Evolutionary conservation across 2,113 vertebrate genomes (phyloP).

Genomic region (Entelurus aequoreus): DNA sequence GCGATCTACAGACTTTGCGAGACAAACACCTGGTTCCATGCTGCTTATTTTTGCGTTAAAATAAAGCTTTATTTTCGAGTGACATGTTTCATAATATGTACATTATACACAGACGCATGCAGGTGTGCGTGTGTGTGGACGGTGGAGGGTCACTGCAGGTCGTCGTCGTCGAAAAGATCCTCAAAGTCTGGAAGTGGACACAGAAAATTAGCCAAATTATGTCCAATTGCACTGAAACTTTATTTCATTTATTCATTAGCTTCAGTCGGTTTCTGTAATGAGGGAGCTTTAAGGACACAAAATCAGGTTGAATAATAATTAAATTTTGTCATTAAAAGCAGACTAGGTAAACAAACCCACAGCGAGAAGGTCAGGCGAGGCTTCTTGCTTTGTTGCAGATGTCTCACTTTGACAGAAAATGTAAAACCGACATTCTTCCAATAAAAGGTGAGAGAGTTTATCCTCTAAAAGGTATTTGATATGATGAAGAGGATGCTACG

Average conservation of each 20-base stretch:
- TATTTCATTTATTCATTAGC: not conserved
- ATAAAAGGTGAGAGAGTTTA: no score
- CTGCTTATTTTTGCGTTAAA: constrained; percentile 14
- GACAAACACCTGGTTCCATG: constrained; percentile 53
- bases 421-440: no score
- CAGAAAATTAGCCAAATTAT: not conserved
- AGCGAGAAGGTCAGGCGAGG: no score
- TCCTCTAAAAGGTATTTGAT: no score
- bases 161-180: constrained; percentile 87
- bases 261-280: not conserved
- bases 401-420: no score
- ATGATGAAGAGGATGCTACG: no score
- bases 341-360: no score
- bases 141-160: constrained; percentile 76
- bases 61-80: not conserved
- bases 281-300: not conserved
- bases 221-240: not conserved
- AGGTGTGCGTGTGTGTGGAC: not conserved
- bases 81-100: constrained; percentile 18
- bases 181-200: constrained; percentile 78
- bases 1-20: constrained; percentile 39
- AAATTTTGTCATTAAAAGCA: no score
- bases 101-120: constrained; percentile 5
- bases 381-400: no score
- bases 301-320: no score